Base-by-base conservation (phyloP, 2,113 vertebrate species). In the Mionectes macconnelli region DNA sequence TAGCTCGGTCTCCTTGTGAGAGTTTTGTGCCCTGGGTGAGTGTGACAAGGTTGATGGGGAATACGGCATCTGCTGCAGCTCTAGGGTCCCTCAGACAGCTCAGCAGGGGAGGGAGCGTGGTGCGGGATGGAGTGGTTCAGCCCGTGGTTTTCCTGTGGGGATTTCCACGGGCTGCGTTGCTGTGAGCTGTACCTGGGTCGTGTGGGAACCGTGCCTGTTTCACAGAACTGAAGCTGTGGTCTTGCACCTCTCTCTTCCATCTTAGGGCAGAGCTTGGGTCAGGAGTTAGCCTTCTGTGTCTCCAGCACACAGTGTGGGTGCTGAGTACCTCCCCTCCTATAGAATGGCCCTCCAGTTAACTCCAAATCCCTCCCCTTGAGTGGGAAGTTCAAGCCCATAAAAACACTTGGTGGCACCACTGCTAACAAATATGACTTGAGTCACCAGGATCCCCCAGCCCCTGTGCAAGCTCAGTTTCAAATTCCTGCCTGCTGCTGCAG, bases 311-410 rank as follows among this genome's bases (percentile, higher is more conserved):
- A 16, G 33, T 0, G 11, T 84, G 72, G 50, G 67, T 76, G 44
- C 60, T 5, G 57, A 69, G 75, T 24, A 40, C 28, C 35, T 93
- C 59, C 66, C n/a, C 14, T 87, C 79, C 56, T 39, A 7, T 3
- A 73, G 68, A 79, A 63, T 35, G 37, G 21, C 44, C 47, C 12
- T 77, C 47, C 28, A 23, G 28, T 86, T 60, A 84, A 74, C 60
- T 92, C 77, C 31, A 67, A 1, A 79, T 62, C 52, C 79, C 69
- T 83, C 55, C 81, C 73, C 37, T 30, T 64, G 67, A 93, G 74
- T 84, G 81, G 82, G 89, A 93, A 82, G 74, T 89, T 90, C 47
- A 75, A 95, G 73, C 83, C 53, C 14, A 1, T 88, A 64, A 81
- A 90, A 94, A 53, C 69, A 44, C 20, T 78, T 17, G 0, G 23